phyloP scores from a whole-genome alignment of 2,113 vertebrate species.

The Ramphastos sulfuratus region DNA sequence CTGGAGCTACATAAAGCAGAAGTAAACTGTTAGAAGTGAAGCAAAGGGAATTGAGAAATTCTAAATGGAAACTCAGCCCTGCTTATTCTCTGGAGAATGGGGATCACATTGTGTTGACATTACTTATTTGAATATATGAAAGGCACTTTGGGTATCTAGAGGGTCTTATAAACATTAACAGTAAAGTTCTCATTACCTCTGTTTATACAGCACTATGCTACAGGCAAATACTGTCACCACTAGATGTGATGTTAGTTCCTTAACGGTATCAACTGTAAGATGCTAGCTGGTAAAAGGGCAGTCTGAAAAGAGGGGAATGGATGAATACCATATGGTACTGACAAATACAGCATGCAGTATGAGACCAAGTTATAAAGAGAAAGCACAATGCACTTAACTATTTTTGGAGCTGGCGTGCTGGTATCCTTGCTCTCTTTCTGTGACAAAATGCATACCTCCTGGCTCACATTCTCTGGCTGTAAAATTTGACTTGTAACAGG shows the following conservation, averaged over 20 bases:
- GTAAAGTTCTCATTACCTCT: neutral
- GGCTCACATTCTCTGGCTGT: neutral
- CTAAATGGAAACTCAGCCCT: neutral
- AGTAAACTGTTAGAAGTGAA: constrained; percentile 39
- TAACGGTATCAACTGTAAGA: neutral
- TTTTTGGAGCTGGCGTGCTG: neutral
- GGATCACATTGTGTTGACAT: neutral
- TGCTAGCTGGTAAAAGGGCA: neutral
- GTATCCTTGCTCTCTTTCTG: neutral
- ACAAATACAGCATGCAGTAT: neutral
- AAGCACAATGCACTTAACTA: neutral
- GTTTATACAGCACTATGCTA: neutral
- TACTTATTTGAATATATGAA: constrained; percentile 1
- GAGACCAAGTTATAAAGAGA: neutral
- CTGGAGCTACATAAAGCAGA: constrained; percentile 46
- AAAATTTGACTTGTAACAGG: neutral
- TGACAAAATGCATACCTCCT: neutral
- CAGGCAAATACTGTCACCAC: neutral
- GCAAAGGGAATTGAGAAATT: neutral
- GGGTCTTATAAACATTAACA: neutral
- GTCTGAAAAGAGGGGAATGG: neutral
- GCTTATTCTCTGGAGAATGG: neutral
- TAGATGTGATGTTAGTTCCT: neutral
- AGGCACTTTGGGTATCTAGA: neutral
- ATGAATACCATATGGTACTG: neutral